These are phyloP conservation scores for Dicrostonyx torquatus DNA, from an alignment of 2,797 vertebrate species.

Conservation along the genomic window DNA sequence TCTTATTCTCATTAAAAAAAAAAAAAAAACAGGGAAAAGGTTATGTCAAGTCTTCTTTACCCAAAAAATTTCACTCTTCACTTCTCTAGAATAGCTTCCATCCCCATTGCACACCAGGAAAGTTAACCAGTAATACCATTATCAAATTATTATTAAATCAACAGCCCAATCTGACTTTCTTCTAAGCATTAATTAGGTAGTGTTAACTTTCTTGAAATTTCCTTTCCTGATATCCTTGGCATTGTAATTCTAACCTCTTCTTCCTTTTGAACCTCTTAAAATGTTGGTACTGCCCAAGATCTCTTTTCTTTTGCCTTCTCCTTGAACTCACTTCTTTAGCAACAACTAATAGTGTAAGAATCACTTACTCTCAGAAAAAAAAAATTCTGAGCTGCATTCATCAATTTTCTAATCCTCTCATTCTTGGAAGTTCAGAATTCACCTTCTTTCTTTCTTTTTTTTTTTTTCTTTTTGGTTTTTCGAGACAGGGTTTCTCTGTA, in stretches of 20 bases:
- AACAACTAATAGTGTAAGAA: not conserved
- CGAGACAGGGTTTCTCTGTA: too few relatives aligned
- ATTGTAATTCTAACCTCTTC: not conserved
- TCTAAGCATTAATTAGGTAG: not conserved
- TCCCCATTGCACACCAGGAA: not conserved
- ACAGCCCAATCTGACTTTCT: not conserved
- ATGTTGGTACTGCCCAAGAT: not conserved
- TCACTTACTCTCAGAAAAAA: not conserved
- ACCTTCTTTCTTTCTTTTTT: not conserved
- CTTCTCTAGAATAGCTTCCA: constrained; percentile 27
- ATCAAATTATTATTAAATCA: not conserved
- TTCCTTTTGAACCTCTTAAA: not conserved
- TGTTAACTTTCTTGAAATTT: not conserved
- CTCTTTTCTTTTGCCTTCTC: constrained; percentile 1
- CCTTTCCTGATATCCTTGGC: constrained; percentile 13
- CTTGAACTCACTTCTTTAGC: constrained; percentile 14
- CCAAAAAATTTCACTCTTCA: constrained; percentile 17
- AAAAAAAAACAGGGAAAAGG: not conserved
- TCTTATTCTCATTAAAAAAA: not conserved
- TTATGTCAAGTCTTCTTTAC: constrained; percentile 17
- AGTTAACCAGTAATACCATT: constrained; percentile 45
- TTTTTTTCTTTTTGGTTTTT: too few relatives aligned
- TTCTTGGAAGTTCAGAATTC: constrained; percentile 39
- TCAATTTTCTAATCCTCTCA: constrained; percentile 29
- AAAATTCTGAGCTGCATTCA: not conserved